phyloP scores from a whole-genome alignment of 2,113 vertebrate species.

The Numenius arquata region DNA sequence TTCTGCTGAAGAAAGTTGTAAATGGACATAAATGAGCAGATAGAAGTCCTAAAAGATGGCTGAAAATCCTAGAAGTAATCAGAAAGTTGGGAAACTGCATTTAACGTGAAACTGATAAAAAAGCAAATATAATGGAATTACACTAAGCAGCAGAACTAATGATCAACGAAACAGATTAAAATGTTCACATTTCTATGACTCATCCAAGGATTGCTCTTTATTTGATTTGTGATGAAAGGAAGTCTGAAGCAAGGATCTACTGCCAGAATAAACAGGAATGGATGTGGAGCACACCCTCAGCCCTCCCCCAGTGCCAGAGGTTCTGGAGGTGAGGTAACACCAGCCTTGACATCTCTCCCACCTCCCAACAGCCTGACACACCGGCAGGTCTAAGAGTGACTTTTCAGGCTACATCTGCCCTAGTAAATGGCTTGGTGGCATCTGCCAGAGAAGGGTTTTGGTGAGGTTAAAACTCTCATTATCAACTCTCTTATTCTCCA shows the following conservation, averaged over 20 bases:
- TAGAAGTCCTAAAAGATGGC: not conserved
- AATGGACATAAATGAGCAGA: not conserved
- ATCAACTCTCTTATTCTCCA: not conserved
- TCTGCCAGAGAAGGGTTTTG: not conserved
- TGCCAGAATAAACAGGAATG: not conserved
- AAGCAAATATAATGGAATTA: not conserved
- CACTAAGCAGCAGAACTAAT: not conserved
- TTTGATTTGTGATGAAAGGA: conserved; percentile 31
- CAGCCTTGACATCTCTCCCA: not conserved
- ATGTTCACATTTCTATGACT: conserved; percentile 16
- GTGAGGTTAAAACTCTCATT: not conserved
- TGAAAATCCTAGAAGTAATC: not conserved
- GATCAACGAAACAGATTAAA: conserved; percentile 9
- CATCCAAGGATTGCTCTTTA: not conserved
- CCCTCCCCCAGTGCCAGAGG: not conserved
- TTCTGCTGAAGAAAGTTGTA: not conserved
- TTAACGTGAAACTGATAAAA: not conserved
- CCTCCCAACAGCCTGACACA: not conserved
- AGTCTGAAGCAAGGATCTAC: not conserved
- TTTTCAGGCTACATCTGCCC: not conserved
- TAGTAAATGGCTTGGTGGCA: not conserved
- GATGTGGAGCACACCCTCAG: not conserved
- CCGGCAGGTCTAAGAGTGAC: not conserved
- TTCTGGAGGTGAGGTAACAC: not conserved
- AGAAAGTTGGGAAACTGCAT: not conserved